These are phyloP conservation scores for Regulus satrapa DNA, from an alignment of 2,113 vertebrate genomes.

Conservation along the genomic window DNA sequence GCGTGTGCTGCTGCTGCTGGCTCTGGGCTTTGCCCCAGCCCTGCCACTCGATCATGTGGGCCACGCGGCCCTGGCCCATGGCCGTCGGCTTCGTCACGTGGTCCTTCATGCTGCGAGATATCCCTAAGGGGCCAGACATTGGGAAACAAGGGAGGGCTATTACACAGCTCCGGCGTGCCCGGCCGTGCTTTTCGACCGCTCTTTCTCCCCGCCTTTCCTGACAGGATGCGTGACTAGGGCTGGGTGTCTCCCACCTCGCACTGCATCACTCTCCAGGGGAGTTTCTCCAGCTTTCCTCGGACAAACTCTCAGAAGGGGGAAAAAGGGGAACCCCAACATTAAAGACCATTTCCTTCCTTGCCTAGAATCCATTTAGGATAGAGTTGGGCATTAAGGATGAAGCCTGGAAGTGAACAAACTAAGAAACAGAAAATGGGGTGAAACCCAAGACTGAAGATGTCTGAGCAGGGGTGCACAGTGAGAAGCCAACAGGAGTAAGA, in stretches of 20 bases:
- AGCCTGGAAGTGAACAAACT: conserved; percentile 5
- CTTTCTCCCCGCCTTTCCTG: neutral
- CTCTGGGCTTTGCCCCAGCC: conserved; percentile 86
- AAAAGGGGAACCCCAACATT: neutral
- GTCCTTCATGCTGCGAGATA: conserved; percentile 94
- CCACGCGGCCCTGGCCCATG: conserved; percentile 94
- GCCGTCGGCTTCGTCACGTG: conserved; percentile 95
- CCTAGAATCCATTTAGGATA: conserved; percentile 26
- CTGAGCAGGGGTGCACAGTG: neutral
- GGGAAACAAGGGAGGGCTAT: conserved; percentile 53
- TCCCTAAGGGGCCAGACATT: conserved; percentile 78
- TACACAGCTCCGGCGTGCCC: neutral
- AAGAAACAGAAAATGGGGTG: neutral
- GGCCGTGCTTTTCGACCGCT: neutral
- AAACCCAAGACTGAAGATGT: conserved; percentile 2
- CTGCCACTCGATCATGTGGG: conserved; percentile 99
- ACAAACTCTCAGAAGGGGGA: neutral
- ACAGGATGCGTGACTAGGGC: neutral
- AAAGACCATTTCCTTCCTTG: conserved; percentile 31
- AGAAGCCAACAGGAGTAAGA: neutral
- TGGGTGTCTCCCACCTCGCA: neutral
- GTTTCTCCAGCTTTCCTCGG: neutral
- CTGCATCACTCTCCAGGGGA: neutral
- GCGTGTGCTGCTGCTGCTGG: conserved; percentile 83
- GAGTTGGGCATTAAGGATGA: neutral